Evolutionary conservation across 2,113 vertebrate species (phyloP).

Genomic region (Callipepla californica): DNA sequence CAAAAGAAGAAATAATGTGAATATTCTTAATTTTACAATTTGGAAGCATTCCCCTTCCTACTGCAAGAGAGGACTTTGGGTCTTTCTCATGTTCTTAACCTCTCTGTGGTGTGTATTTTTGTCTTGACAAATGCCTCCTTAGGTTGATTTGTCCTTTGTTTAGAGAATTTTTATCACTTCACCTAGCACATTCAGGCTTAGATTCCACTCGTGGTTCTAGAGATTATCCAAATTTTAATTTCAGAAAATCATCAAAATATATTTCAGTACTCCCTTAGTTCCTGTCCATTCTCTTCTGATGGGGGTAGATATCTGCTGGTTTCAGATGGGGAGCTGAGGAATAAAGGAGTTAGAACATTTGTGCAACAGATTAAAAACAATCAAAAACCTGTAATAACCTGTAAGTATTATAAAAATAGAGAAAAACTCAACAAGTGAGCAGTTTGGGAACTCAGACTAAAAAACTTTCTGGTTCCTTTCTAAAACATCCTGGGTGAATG

Average conservation of each 20-base stretch:
- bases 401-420: background rate
- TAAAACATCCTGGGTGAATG: background rate
- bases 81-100: background rate
- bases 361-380: background rate
- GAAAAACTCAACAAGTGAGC: background rate
- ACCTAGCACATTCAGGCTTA: background rate
- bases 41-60: background rate
- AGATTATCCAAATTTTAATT: background rate
- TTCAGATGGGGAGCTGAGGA: background rate
- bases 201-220: background rate
- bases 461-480: slow-evolving; percentile 19
- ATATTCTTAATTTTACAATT: background rate
- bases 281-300: background rate
- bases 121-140: background rate
- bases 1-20: background rate
- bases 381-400: background rate
- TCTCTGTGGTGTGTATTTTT: background rate
- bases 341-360: background rate
- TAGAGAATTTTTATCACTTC: background rate
- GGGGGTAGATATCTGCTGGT: background rate
- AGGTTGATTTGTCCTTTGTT: background rate
- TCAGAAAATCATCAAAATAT: background rate
- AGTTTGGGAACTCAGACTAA: background rate
- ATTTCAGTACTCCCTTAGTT: background rate
- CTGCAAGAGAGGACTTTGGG: background rate